phyloP scores from a whole-genome alignment of 2,888 invertebrate genomes.

The Bellardia pandia region DNA sequence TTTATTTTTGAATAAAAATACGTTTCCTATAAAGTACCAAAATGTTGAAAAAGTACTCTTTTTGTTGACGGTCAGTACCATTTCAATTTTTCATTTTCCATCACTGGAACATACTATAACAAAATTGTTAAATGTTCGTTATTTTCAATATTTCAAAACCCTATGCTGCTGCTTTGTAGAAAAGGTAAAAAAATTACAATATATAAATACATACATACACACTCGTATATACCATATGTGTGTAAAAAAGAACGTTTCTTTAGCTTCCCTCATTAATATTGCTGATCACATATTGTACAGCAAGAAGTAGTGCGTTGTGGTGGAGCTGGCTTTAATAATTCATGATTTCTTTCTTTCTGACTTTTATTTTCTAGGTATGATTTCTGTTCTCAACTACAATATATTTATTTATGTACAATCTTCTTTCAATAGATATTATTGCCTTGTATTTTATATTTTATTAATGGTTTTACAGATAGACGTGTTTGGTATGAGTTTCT shows the following conservation, averaged over 20 bases:
- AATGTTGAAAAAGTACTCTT: too few species aligned
- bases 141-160: slow-evolving; percentile 45
- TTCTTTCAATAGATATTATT: slow-evolving; percentile 10
- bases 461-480: slow-evolving; percentile 26
- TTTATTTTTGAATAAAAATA: too few species aligned
- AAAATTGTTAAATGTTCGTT: slow-evolving; percentile 36
- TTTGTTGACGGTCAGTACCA: too few species aligned
- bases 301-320: slow-evolving; percentile 40
- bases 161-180: neutral
- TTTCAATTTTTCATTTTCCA: too few species aligned
- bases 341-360: neutral
- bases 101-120: too few species aligned
- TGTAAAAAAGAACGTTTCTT: neutral
- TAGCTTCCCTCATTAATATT: slow-evolving; percentile 68
- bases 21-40: too few species aligned
- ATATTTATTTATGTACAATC: neutral
- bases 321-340: neutral
- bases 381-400: neutral
- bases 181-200: slow-evolving; percentile 28
- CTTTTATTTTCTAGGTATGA: neutral
- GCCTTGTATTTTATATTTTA: slow-evolving; percentile 25
- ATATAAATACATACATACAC: too few species aligned
- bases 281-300: slow-evolving; percentile 68
- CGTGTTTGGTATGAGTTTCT: slow-evolving; percentile 21
- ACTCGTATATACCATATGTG: neutral